These are phyloP conservation scores for Nemotelus pantherinus DNA, from an alignment of 2,888 invertebrate species.

Conservation along the genomic window DNA sequence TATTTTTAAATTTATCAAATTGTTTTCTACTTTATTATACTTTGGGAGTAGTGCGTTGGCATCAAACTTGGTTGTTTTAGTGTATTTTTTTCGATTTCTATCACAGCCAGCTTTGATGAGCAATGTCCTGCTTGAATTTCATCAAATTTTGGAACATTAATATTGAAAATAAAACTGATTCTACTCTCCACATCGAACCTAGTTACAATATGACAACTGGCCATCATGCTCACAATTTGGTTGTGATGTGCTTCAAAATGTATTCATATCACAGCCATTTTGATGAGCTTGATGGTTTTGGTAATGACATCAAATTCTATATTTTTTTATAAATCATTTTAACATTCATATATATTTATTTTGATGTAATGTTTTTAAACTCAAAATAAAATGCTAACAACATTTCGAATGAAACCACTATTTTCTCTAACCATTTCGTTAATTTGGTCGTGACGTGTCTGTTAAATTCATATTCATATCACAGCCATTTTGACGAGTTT, in stretches of 20 bases:
- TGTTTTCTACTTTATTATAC: too few relatives aligned
- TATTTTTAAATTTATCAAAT: neutral
- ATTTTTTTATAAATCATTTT: neutral
- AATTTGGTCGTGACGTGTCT: conserved; percentile 63
- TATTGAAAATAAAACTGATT: too few relatives aligned
- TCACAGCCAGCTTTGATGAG: conserved; percentile 66
- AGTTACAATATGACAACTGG: conserved; percentile 51
- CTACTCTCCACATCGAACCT: too few relatives aligned
- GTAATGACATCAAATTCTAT: neutral
- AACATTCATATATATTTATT: neutral
- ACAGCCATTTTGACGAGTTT: conserved; percentile 66
- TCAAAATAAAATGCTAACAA: too few relatives aligned
- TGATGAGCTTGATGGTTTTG: conserved; percentile 61
- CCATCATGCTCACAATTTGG: conserved; percentile 64
- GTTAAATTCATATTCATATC: conserved; percentile 59
- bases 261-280: conserved; percentile 65
- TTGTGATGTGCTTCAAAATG: conserved; percentile 61
- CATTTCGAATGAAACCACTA: neutral
- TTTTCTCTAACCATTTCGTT: conserved; percentile 60
- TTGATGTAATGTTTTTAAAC: neutral
- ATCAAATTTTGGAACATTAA: neutral
- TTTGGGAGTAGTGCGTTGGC: conserved; percentile 54
- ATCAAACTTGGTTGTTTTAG: conserved; percentile 65
- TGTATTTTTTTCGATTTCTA: conserved; percentile 59
- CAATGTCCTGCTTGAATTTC: conserved; percentile 57